A percentile compares a stretch with the other conserved stretches of the same genome.
These are phyloP conservation scores for Pocillopora grandis DNA, from an alignment of 92 coral and sea anemone species.

Conservation along the genomic window DNA sequence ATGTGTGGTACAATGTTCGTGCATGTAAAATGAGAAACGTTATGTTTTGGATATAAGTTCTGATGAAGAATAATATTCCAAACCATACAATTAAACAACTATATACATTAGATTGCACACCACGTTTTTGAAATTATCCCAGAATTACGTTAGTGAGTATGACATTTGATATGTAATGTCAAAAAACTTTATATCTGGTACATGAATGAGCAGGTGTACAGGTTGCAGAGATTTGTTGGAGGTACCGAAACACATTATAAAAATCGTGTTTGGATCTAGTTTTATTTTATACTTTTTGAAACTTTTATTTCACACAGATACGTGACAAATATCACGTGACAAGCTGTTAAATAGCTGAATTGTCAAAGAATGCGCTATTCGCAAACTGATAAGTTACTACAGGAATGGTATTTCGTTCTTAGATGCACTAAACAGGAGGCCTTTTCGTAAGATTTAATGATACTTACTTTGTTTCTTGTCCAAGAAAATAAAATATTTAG, in stretches of 20 bases:
- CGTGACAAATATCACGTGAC: not conserved
- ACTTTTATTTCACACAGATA: not conserved
- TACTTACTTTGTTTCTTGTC: not conserved
- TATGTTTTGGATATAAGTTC: not conserved
- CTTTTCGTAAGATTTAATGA: not conserved
- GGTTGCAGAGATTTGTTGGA: no score
- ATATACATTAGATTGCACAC: no score
- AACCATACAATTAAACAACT: no score
- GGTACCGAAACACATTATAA: not conserved
- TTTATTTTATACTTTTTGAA: slow-evolving; percentile 1
- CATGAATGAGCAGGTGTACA: no score
- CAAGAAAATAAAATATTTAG: not conserved
- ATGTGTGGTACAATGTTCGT: not conserved
- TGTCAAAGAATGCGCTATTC: not conserved
- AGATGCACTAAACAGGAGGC: not conserved
- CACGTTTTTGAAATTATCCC: no score
- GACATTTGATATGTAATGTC: no score
- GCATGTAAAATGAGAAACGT: not conserved
- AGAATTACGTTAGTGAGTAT: no score
- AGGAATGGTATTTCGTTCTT: not conserved
- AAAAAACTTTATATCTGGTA: no score
- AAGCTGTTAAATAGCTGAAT: not conserved
- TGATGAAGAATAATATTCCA: not conserved
- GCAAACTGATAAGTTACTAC: not conserved
- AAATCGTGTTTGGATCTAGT: not conserved